Evolutionary conservation across 2,113 vertebrate species (phyloP), one percentile per base, ranked within the genome.

Genomic region (Dipodomys ordii): DNA sequence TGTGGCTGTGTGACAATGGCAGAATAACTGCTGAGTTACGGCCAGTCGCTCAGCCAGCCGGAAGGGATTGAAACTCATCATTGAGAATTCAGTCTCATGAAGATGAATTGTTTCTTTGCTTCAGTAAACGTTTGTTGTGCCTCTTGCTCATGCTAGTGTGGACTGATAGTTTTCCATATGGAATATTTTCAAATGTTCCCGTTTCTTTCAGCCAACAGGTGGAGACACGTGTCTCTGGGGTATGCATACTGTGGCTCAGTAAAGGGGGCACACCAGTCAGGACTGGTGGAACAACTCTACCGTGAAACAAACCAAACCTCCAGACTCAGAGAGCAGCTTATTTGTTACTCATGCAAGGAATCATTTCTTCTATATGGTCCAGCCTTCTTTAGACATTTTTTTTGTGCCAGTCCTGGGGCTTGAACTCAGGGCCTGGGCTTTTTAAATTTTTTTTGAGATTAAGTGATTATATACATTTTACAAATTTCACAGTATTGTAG

Each of bases 241-340:
- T 32, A 15, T 7, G 13, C 85, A n/a, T 4, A 7, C 7, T 6
- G n/a, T 0, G 23, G 32, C 13, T 62, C 72, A 19, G 3, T 22
- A 15, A 30, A 13, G 49, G 65, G 18, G 53, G 7, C 3, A 1
- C 1, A 3, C 5, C 4, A 6, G 27, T 7, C 7, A 20, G 67
- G 94, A 46, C 15, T 39, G 23, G 68, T 11, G 23, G 22, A 3
- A 9, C 7, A 16, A 53, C 32, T 7, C 1, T 1, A 15, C 46
- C 7, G 16, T 2, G 0, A 39, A 6, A 27, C 44, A n/a, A 15
- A 71, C 19, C 71, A 2, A 16, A 5, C 18, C 49, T 19, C 62
- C 11, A 53, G 9, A 72, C 67, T 64, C 57, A 4, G 0, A 0
- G 2, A 72, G 49, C 46, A 22, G 12, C 16, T 13, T 16, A 13